A percentile compares a stretch with the other conserved stretches of the same genome.
Evolutionary conservation across 2,113 vertebrate genomes (phyloP).

Genomic region (Nematolebias whitei): DNA sequence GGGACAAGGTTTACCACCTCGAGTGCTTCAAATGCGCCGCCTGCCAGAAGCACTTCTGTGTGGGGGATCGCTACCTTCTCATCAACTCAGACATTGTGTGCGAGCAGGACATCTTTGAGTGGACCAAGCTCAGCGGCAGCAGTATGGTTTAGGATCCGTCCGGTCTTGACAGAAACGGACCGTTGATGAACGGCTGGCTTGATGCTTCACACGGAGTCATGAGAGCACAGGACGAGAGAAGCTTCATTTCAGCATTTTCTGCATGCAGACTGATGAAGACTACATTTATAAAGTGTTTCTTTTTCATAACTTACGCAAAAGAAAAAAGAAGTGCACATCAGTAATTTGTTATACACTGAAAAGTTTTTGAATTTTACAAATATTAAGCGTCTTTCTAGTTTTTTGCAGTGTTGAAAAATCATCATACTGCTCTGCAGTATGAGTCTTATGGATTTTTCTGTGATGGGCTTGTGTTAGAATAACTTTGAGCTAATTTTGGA

Average conservation of each 20-base stretch:
- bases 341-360: slow-evolving; percentile 29
- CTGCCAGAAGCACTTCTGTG: slow-evolving; percentile 99
- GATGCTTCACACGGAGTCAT: slow-evolving; percentile 1
- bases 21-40: slow-evolving; percentile 99
- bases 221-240: neutral
- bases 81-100: slow-evolving; percentile 99
- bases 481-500: neutral
- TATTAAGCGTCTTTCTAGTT: slow-evolving; percentile 7
- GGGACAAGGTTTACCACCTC: slow-evolving; percentile 98
- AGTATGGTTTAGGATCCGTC: slow-evolving; percentile 54
- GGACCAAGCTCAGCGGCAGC: slow-evolving; percentile 95
- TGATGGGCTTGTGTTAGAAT: slow-evolving; percentile 20
- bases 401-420: slow-evolving; percentile 24
- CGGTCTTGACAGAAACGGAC: slow-evolving; percentile 17
- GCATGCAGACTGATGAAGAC: slow-evolving; percentile 36
- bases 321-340: slow-evolving; percentile 51
- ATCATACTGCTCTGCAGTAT: slow-evolving; percentile 11
- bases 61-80: slow-evolving; percentile 97
- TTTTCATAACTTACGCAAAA: slow-evolving; percentile 13
- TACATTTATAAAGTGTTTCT: slow-evolving; percentile 43
- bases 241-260: slow-evolving; percentile 11
- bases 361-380: slow-evolving; percentile 15
- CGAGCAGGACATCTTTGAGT: slow-evolving; percentile 99
- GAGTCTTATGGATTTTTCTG: slow-evolving; percentile 10
- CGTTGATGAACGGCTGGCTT: slow-evolving; percentile 8